phyloP scores from a whole-genome alignment of 2,113 vertebrate species.

The Hystrix cristata region DNA sequence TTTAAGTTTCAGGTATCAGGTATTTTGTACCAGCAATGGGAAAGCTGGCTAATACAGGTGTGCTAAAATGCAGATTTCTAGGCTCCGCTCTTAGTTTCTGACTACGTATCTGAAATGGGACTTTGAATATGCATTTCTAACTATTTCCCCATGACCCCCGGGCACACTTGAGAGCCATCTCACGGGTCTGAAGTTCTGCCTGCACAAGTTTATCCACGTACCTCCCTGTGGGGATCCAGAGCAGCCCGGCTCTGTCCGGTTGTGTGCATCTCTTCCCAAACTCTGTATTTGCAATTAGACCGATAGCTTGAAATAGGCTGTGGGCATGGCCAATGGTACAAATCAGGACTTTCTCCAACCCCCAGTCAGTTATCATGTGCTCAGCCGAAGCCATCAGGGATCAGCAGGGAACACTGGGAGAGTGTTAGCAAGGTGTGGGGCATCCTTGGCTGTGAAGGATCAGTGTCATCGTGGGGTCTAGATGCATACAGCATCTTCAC shows the following conservation, averaged over 20 bases:
- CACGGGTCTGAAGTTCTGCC: not conserved
- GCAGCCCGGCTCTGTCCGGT: fast-evolving
- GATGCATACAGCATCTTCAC: not conserved
- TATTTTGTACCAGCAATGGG: not conserved
- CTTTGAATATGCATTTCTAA: not conserved
- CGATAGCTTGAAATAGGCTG: not conserved
- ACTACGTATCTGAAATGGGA: not conserved
- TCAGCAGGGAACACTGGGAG: not conserved
- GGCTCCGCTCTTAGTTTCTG: not conserved
- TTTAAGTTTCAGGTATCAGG: not conserved
- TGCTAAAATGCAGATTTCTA: not conserved
- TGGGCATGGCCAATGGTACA: not conserved
- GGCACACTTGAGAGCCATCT: not conserved
- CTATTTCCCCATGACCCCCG: not conserved
- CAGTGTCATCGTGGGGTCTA: not conserved
- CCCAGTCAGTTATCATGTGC: not conserved
- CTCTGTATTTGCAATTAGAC: not conserved
- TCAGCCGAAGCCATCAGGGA: not conserved
- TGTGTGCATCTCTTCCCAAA: not conserved
- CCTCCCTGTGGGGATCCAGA: not conserved
- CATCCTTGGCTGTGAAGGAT: not conserved
- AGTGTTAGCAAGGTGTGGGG: not conserved
- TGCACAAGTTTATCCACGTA: too few relatives aligned
- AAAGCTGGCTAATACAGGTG: not conserved
- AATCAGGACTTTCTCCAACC: not conserved